Evolutionary conservation across 1,140 invertebrate species (phyloP).

Genomic region (Berghia stephanieae): DNA sequence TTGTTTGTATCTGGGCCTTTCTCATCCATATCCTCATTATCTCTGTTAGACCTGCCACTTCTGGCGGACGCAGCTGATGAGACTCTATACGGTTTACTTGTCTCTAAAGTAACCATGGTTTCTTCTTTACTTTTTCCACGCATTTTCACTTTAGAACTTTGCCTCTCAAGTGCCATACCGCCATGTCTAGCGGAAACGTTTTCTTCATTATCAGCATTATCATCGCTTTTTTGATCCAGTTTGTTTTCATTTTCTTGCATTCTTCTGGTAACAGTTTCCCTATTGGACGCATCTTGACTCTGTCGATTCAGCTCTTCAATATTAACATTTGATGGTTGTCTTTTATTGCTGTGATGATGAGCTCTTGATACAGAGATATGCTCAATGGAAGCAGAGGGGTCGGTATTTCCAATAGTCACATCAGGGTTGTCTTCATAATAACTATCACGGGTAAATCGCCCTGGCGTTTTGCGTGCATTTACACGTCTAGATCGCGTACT

Average conservation of each 20-base stretch:
- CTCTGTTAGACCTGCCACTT: neutral
- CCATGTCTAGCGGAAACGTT: neutral
- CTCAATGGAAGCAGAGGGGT: neutral
- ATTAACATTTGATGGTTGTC: too few relatives aligned
- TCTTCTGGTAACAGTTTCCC: too few relatives aligned
- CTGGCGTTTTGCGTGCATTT: constrained; percentile 4
- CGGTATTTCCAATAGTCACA: too few relatives aligned
- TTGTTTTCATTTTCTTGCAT: too few relatives aligned
- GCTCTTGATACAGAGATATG: neutral
- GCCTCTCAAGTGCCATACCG: neutral
- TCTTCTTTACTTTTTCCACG: neutral
- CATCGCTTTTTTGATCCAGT: too few relatives aligned
- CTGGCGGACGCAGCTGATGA: neutral
- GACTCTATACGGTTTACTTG: neutral
- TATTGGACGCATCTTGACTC: too few relatives aligned
- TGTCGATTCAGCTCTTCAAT: too few relatives aligned
- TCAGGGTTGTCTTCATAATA: neutral
- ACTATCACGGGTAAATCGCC: neutral
- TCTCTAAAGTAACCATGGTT: neutral
- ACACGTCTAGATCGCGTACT: too few relatives aligned
- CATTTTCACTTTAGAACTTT: neutral
- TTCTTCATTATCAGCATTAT: neutral
- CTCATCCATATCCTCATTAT: neutral
- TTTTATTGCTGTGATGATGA: too few relatives aligned
- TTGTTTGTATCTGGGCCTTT: neutral